phyloP scores from a whole-genome alignment of 1,140 invertebrate genomes.

The Myzus persicae region DNA sequence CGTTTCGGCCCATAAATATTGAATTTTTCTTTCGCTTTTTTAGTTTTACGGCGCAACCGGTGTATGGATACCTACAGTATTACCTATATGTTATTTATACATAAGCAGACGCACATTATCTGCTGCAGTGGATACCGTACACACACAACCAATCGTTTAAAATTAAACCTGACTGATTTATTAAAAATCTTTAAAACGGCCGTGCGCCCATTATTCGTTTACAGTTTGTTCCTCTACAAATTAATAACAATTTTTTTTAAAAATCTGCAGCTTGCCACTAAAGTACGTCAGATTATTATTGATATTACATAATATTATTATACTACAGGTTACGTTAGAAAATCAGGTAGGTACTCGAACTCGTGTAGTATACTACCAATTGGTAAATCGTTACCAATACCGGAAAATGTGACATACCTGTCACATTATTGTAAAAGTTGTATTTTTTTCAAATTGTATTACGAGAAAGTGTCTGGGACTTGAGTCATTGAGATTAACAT shows the following conservation, averaged over 20 bases:
- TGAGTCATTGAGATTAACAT: too few relatives aligned
- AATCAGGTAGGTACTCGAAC: too few relatives aligned
- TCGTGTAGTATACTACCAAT: too few relatives aligned
- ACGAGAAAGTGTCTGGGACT: too few relatives aligned
- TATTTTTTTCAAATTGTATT: too few relatives aligned
- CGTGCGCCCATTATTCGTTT: not conserved
- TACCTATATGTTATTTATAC: not conserved
- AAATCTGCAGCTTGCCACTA: not conserved
- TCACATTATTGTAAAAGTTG: too few relatives aligned
- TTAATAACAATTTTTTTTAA: not conserved
- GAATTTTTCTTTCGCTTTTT: not conserved
- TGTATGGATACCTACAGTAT: too few relatives aligned
- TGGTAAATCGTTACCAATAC: too few relatives aligned
- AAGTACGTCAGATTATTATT: not conserved
- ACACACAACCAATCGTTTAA: not conserved
- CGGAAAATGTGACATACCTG: too few relatives aligned
- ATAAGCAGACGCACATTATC: not conserved
- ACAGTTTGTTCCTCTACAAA: not conserved
- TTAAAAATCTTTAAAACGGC: not conserved
- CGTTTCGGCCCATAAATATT: not conserved
- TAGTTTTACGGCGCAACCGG: not conserved
- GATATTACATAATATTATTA: not conserved
- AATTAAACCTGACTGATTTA: not conserved
- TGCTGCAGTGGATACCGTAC: not conserved
- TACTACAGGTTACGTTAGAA: not conserved